Percentiles rank a stretch among this genome's conserved stretches.
Evolutionary conservation across 1,140 invertebrate species (phyloP).

Genomic region (Neodiprion pinetum): DNA sequence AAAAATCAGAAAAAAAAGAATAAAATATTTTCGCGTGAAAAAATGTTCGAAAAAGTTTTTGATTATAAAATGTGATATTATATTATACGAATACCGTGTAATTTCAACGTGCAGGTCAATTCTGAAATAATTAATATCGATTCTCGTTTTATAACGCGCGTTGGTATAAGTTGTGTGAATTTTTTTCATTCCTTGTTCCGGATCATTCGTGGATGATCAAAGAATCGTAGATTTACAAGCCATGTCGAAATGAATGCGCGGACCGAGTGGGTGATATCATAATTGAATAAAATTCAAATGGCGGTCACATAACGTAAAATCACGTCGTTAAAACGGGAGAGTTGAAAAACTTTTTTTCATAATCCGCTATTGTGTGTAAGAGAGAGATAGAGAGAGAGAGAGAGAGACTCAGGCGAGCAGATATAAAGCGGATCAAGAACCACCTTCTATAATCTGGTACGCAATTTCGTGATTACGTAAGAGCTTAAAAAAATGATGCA

Average conservation of each 20-base stretch:
- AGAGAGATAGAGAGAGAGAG: too few species aligned
- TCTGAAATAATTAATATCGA: too few species aligned
- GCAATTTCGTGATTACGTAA: too few species aligned
- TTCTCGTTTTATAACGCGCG: too few species aligned
- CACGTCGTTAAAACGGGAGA: constrained; percentile 1
- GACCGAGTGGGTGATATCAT: neutral
- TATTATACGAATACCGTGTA: too few species aligned
- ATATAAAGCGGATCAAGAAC: neutral
- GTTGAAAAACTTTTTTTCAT: constrained; percentile 6
- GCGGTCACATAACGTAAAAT: neutral
- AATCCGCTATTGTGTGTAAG: neutral
- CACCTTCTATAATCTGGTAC: neutral
- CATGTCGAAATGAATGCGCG: neutral
- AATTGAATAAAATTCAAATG: neutral
- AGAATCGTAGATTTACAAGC: neutral
- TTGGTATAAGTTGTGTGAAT: too few species aligned
- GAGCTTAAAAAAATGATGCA: too few species aligned
- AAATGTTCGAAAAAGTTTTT: too few species aligned
- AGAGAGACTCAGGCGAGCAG: neutral
- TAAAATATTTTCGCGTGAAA: too few species aligned
- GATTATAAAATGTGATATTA: too few species aligned
- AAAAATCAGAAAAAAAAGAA: neutral
- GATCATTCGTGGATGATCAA: neutral
- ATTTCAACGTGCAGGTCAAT: too few species aligned
- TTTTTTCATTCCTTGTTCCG: too few species aligned